A percentile compares a stretch with the other conserved stretches of the same genome.
Evolutionary conservation across 2,888 invertebrate species (phyloP).

Genomic region (Cordilura impudica): DNA sequence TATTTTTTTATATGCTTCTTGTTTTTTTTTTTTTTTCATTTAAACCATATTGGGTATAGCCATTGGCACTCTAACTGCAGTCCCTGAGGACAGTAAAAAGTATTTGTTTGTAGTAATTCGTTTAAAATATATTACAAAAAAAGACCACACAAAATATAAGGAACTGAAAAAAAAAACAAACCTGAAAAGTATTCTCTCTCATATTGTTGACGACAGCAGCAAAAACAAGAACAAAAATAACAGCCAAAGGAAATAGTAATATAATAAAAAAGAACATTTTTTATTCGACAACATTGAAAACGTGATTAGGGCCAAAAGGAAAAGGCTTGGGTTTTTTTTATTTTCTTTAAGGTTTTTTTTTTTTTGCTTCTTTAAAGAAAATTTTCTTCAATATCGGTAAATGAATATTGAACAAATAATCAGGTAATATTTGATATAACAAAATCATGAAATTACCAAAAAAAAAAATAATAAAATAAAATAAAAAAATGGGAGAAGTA

Average conservation of each 20-base stretch:
- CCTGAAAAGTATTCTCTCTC: slow-evolving; percentile 30
- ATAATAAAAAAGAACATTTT: slow-evolving; percentile 33
- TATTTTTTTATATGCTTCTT: slow-evolving; percentile 2
- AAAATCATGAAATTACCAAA: not conserved
- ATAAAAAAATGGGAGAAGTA: too few species aligned
- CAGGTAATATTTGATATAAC: slow-evolving; percentile 14
- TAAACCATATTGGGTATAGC: slow-evolving; percentile 25
- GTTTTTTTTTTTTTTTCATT: slow-evolving; percentile 18
- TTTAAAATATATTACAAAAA: slow-evolving; percentile 30
- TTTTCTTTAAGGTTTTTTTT: slow-evolving; percentile 22
- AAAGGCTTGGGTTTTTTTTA: slow-evolving; percentile 38
- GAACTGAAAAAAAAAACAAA: slow-evolving; percentile 6
- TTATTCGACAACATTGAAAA: slow-evolving; percentile 47
- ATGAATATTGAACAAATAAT: slow-evolving; percentile 47
- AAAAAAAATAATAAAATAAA: too few species aligned
- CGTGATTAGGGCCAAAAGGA: slow-evolving; percentile 52
- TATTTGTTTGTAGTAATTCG: slow-evolving; percentile 31
- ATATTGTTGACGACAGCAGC: slow-evolving; percentile 28
- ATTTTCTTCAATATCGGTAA: slow-evolving; percentile 49
- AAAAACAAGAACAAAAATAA: too few species aligned
- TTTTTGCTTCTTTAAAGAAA: slow-evolving; percentile 16
- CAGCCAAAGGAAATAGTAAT: slow-evolving; percentile 32
- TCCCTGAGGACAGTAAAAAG: slow-evolving; percentile 18
- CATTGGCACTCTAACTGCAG: slow-evolving; percentile 33
- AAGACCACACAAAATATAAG: not conserved